Evolutionary conservation across 2,888 invertebrate genomes (phyloP), one percentile per base, ranked within the genome.

Genomic region (Drosophila atripex): DNA sequence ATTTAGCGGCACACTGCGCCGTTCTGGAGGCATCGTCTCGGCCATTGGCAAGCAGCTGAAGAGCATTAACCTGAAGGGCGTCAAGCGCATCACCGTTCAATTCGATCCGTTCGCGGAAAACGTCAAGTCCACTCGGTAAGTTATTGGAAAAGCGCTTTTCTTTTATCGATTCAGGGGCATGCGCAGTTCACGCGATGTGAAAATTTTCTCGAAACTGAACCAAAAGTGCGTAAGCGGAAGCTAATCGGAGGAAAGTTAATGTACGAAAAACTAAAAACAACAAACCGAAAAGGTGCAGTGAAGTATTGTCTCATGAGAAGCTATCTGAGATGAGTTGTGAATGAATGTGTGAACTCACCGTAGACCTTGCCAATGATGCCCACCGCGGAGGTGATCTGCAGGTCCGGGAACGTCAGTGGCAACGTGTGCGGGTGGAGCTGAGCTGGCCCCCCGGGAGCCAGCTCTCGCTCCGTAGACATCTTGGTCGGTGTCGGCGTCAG

Each of bases 61-160:
- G 89, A 86, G 90, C 73, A 91, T 97, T 9, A 96, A 95, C 92
- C 93, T 97, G 65, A 96, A 96, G 90, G 96, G 96, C 45, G 95
- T 96, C 0, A 95, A 95, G 86, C 93, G 94, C 91, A 94, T 97
- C 66, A 93, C 94, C 54, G 94, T 97, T 54, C 94, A 95, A 91
- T 97, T 97, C 89, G 97, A 97, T 92, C 97, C 97, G 4, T 97
- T 97, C 91, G 93, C 94, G 80, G 93, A 94, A 80, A 94, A 95
- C 91, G 94, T 95, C 61, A 92, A 92, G 70, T 93, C 92, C 50
- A 93, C 93, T 70, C 93, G 93, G 93, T 93, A 90, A 88, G 87
- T 73, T 59, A 63, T 74, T 73, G 78, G 82, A 76, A 86, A 75
- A 79, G 58, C 76, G 71, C 60, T 74, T 80, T 68, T 75, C 78